Conservation (phyloP, 2,113 vertebrate species). For the Tyto alba region DNA sequence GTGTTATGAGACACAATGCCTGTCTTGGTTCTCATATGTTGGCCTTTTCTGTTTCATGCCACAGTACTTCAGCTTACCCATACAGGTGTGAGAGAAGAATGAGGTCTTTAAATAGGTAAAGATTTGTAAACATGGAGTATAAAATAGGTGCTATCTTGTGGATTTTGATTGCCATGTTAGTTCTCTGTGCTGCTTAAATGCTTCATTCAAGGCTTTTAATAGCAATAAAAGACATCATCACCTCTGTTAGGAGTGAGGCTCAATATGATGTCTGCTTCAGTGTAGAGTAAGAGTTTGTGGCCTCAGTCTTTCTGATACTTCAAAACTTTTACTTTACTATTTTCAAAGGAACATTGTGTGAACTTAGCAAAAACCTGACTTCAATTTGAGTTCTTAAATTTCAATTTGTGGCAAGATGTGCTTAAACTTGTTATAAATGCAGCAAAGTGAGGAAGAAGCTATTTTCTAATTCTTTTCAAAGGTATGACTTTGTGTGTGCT, state of each 20-base stretch:
- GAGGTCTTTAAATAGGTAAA: background rate
- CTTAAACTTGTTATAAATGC: background rate
- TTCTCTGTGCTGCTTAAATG: background rate
- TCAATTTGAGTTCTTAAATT: background rate
- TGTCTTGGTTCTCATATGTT: background rate
- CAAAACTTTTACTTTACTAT: background rate
- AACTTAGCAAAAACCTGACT: background rate
- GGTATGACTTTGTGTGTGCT: background rate
- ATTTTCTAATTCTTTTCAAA: background rate
- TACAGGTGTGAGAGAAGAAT: background rate
- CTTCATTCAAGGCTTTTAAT: background rate
- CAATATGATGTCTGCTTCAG: background rate
- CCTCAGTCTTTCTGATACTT: background rate
- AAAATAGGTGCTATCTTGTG: background rate
- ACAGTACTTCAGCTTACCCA: background rate
- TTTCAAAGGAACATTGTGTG: background rate
- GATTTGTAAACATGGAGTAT: background rate
- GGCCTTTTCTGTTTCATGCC: background rate
- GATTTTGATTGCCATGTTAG: background rate
- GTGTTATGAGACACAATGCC: background rate
- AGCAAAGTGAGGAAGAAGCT: background rate
- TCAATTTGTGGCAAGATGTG: background rate
- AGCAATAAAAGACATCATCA: background rate
- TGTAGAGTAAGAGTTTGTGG: background rate
- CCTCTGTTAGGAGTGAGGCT: background rate